Conservation (phyloP, 2,888 invertebrate species). For the Drosophila meridiana region DNA sequence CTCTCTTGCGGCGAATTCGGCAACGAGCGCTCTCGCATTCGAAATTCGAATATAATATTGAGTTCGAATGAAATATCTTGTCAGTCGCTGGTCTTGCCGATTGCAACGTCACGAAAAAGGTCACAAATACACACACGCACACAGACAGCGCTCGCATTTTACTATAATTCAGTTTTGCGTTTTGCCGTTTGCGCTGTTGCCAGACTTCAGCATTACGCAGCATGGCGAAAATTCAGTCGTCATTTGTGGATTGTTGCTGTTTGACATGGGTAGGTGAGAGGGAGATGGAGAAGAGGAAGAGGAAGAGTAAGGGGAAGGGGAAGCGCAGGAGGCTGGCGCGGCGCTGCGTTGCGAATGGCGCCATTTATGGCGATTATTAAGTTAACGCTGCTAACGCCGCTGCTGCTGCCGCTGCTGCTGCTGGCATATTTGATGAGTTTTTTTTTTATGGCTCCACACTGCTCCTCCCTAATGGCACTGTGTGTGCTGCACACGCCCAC, state of each 20-base stretch:
- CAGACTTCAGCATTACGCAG: conserved; percentile 70
- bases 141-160: conserved; percentile 37
- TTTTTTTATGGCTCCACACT: conserved; percentile 22
- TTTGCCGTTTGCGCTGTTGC: conserved; percentile 61
- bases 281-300: rapidly evolving
- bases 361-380: conserved; percentile 72
- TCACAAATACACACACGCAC: conserved; percentile 42
- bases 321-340: background rate
- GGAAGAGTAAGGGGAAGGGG: background rate
- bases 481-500: conserved; percentile 37
- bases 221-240: conserved; percentile 69
- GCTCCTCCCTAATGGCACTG: background rate
- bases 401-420: conserved; percentile 16
- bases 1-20: conserved; percentile 59
- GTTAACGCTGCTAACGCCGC: conserved; percentile 40
- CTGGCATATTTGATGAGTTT: conserved; percentile 52
- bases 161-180: conserved; percentile 63
- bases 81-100: conserved; percentile 48
- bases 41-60: conserved; percentile 78
- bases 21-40: conserved; percentile 40
- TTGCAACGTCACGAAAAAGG: conserved; percentile 61
- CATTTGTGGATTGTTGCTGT: conserved; percentile 45
- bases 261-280: conserved; percentile 7
- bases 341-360: conserved; percentile 57
- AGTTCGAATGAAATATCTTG: conserved; percentile 70